Evolutionary conservation across 2,113 vertebrate species (phyloP).

Genomic region (Agapornis roseicollis): DNA sequence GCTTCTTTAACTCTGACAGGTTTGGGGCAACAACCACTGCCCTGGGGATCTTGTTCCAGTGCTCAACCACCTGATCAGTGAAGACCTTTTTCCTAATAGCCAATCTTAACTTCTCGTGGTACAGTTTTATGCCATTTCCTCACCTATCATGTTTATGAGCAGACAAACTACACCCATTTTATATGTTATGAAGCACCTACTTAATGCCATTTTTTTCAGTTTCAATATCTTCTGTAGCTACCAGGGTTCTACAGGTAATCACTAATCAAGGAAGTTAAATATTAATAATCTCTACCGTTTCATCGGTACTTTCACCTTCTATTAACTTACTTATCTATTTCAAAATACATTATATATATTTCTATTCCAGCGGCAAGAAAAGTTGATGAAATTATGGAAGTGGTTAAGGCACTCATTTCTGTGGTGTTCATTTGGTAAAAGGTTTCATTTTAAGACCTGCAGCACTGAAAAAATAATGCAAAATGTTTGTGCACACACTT

Average conservation of each 20-base stretch:
- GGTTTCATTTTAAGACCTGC: neutral
- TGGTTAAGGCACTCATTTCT: neutral
- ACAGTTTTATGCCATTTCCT: neutral
- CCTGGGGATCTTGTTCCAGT: too few species aligned
- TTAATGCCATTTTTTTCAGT: neutral
- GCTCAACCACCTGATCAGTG: too few species aligned
- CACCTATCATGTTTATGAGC: neutral
- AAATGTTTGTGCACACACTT: neutral
- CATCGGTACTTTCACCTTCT: neutral
- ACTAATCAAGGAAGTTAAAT: neutral
- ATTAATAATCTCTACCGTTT: neutral
- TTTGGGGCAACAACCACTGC: too few species aligned
- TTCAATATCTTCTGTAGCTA: neutral
- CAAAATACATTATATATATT: neutral
- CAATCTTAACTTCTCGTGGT: neutral
- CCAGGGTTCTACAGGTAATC: neutral
- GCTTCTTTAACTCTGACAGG: too few species aligned
- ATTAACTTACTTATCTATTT: neutral
- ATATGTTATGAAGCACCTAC: neutral
- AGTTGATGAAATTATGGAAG: neutral
- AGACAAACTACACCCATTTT: neutral
- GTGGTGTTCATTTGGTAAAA: neutral
- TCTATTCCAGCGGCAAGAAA: neutral
- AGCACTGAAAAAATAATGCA: neutral
- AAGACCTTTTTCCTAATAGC: neutral